A percentile compares a stretch with the other conserved stretches of the same genome.
phyloP scores from a whole-genome alignment of 2,797 vertebrate genomes.

The Sebastes cheni region DNA sequence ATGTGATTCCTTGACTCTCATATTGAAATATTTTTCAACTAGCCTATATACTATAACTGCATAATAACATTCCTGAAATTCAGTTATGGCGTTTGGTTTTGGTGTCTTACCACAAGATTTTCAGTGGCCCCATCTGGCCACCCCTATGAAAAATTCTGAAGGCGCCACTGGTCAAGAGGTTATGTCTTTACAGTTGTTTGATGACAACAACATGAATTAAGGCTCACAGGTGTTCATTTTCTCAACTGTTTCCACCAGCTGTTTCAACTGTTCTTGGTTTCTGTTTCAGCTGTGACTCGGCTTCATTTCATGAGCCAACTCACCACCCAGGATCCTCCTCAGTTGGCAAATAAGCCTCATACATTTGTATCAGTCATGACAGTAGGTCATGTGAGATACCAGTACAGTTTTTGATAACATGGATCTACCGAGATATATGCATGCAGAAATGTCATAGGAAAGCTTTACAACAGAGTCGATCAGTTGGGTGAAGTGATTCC shows the following conservation, averaged over 20 bases:
- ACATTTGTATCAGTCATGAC: background rate
- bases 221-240: constrained; percentile 5
- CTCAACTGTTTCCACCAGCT: background rate
- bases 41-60: too few species aligned
- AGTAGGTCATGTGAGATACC: background rate
- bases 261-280: background rate
- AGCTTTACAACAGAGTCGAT: background rate
- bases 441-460: background rate
- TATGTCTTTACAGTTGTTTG: constrained; percentile 18
- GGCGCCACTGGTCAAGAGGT: background rate
- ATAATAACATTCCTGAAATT: too few species aligned
- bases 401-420: background rate
- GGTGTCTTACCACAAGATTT: background rate
- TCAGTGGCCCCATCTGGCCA: background rate
- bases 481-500: background rate
- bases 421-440: background rate
- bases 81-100: background rate
- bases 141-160: background rate
- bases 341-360: background rate
- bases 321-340: background rate
- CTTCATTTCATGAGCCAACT: background rate
- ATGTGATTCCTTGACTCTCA: too few species aligned
- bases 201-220: constrained; percentile 5
- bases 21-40: too few species aligned
- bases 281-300: constrained; percentile 7